Evolutionary conservation across 1,140 invertebrate species (phyloP), one percentile per base, ranked within the genome.

Genomic region (Rhyzopertha dominica): DNA sequence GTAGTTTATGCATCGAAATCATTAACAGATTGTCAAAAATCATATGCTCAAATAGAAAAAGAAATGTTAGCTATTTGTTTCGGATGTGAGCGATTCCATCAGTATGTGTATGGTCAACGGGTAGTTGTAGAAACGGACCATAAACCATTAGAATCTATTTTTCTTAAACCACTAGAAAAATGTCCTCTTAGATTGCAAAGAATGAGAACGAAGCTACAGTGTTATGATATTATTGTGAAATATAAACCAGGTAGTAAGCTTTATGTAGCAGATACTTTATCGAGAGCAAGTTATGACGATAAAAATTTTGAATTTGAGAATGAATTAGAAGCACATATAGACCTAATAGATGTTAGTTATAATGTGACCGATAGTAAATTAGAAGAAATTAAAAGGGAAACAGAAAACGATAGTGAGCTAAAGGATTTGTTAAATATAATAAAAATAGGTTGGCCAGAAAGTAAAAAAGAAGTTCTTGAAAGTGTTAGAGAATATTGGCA

Each of bases 161-260:
- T 68, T 18, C 61, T 61, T 12, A 71, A 72, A 53, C 48, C 60
- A 9, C 29, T 74, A 20, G 48, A 61, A 18, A 57, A 61, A 48
- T 60, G 60, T 20, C 65, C 69, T 14, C 43, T 51, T 2, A 47
- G 65, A 47, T 37, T 70, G 8, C 67, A 73, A 43, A 50, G 63
- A 44, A 61, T 72, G n/a, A 5, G 2, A 25, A 14, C 12, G 19
- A 10, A 8, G 23, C 4, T 5, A 3, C 9, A 37, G 8, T 7
- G 12, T 17, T 1, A 9, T 7, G n/a, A 32, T 16, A 32, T 32
- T 17, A 22, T 43, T 13, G 39, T 54, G 9, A 45, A 49, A 41
- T 58, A 60, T 43, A 26, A 50, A 25, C 47, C 51, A 40, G 61
- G 59, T 1, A 50, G 43, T 31, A 23, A 44, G 17, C 50, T 63